phyloP scores from a whole-genome alignment of 2,797 vertebrate genomes.

The Oryzias sinensis region DNA sequence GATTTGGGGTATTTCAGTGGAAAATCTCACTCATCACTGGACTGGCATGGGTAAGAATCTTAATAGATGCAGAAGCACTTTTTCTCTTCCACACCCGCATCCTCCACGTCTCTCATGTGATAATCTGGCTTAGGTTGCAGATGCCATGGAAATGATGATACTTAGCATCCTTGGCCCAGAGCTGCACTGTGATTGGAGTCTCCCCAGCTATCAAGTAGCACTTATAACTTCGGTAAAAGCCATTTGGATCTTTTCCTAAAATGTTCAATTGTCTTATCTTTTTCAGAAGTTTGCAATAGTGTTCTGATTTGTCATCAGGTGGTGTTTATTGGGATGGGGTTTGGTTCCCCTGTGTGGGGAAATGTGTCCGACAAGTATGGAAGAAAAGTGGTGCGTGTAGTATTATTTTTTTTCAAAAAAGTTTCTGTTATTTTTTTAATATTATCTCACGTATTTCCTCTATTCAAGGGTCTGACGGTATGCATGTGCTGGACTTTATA shows the following conservation, averaged over 20 bases:
- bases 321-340: constrained; percentile 88
- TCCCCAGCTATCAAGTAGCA: constrained; percentile 86
- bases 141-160: constrained; percentile 95
- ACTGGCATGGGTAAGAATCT: constrained; percentile 84
- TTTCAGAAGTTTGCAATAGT: neutral
- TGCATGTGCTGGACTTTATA: constrained; percentile 83
- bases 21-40: constrained; percentile 86
- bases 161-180: constrained; percentile 88
- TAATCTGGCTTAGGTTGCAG: constrained; percentile 77
- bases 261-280: neutral
- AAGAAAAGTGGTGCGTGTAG: constrained; percentile 84
- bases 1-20: constrained; percentile 91
- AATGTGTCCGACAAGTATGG: constrained; percentile 87
- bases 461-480: constrained; percentile 77
- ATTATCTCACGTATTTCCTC: neutral
- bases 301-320: constrained; percentile 67
- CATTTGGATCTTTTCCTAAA: neutral
- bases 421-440: neutral
- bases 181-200: constrained; percentile 89
- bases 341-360: constrained; percentile 86
- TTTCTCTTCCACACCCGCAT: neutral
- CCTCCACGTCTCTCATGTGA: neutral
- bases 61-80: neutral
- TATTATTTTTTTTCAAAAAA: neutral
- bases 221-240: constrained; percentile 86